Evolutionary conservation across 2,113 vertebrate species (phyloP).

Genomic region (Poeciliopsis retropinna): DNA sequence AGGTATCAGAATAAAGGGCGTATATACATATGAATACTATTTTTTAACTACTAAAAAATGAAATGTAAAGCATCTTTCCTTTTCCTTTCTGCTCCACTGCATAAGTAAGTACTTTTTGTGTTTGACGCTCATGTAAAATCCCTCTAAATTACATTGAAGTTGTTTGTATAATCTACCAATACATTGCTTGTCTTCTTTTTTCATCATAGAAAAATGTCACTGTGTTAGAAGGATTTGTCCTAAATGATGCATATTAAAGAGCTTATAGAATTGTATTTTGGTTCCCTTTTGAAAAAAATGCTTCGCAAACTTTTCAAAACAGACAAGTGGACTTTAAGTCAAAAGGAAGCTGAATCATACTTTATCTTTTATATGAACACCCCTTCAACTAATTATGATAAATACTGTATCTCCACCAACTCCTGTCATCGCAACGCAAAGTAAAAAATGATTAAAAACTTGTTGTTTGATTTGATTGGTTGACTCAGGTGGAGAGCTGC

Average conservation of each 20-base stretch:
- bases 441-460: background rate
- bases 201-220: too few relatives aligned
- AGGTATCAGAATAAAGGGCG: too few relatives aligned
- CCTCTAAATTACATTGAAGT: too few relatives aligned
- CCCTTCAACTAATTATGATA: background rate
- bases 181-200: too few relatives aligned
- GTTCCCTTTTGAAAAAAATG: background rate
- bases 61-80: too few relatives aligned
- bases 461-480: background rate
- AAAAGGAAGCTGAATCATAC: background rate
- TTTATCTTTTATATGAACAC: background rate
- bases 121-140: too few relatives aligned
- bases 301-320: background rate
- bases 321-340: background rate
- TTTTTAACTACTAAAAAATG: too few relatives aligned
- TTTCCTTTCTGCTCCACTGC: too few relatives aligned
- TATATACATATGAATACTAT: too few relatives aligned
- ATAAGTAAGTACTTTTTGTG: too few relatives aligned
- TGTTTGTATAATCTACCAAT: too few relatives aligned
- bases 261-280: background rate
- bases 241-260: background rate
- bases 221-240: too few relatives aligned
- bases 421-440: background rate
- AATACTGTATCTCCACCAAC: background rate
- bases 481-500: background rate